Base-by-base conservation (phyloP, 2,797 vertebrate genomes). In the Rhinella marina region DNA sequence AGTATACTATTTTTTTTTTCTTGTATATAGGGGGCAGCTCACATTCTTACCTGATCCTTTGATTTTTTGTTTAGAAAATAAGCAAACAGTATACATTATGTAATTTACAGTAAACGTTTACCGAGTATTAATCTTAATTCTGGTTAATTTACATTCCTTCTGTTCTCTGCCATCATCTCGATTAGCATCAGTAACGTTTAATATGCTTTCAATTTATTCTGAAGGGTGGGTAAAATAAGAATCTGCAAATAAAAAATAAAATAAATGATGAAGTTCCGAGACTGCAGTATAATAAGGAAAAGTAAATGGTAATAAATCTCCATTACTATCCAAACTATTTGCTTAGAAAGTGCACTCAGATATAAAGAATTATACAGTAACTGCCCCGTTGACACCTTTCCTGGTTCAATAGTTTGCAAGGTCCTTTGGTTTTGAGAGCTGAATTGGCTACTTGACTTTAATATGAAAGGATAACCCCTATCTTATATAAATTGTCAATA, bases 91-190 rank as follows among this genome's bases (percentile, higher is more conserved):
- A 50, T n/a, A 75, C 23, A 1, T 23, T 13, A 21, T 50, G 17
- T 32, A 23, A 81, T 32, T 61, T 59, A 32, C 29, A 81, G 16
- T 32, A 54, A 10, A 14, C 25, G 80, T 57, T 70, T 54, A n/a
- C 17, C 17, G 25, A 82, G 54, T 66, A 87, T 87, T 82, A n/a
- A 87, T 87, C 86, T 82, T 82, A 64, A 86, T 86, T 12, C 25
- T 56, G 57, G 23, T 66, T 79, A 56, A 87, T 87, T 82, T 52
- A 8, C 12, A 50, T 16, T 12, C 19, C 5, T 66, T 14, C 11
- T 23, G 17, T 21, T 57, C 2, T 4, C 32, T 19, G 64, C 17
- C 16, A 52, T 80, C 27, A 82, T 62, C 29, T 82, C 68, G 66
- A 52, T 77, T 77, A 81, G 56, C 66, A 17, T 7, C 7, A 14